Evolutionary conservation across 2,888 invertebrate species (phyloP).

Genomic region (Nemoura dubitans): DNA sequence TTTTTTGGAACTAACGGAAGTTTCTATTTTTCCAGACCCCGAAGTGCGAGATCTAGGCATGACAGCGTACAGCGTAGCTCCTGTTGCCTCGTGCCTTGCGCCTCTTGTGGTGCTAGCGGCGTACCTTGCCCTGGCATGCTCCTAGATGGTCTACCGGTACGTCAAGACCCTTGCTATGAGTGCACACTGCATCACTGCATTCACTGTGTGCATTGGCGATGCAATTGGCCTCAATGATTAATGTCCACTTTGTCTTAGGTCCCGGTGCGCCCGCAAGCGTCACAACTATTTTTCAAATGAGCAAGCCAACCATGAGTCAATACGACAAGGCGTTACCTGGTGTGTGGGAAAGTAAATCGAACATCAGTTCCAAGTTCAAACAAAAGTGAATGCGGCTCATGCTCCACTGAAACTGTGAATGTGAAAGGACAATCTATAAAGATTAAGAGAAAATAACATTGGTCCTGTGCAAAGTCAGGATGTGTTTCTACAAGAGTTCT

Average conservation of each 20-base stretch:
- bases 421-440: background rate
- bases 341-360: background rate
- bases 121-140: slow-evolving; percentile 41
- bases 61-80: slow-evolving; percentile 48
- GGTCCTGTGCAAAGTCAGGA: background rate
- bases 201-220: too few species aligned
- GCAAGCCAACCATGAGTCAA: background rate
- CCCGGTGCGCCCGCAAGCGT: too few species aligned
- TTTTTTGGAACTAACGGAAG: background rate
- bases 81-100: slow-evolving; percentile 32
- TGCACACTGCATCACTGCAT: too few species aligned
- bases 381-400: background rate
- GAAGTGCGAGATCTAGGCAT: slow-evolving; percentile 51
- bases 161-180: background rate
- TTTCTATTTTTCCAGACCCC: slow-evolving; percentile 48
- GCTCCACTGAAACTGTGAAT: background rate
- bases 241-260: too few species aligned
- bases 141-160: slow-evolving; percentile 42
- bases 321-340: background rate
- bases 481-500: background rate
- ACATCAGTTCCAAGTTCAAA: background rate
- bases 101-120: slow-evolving; percentile 32
- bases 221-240: too few species aligned
- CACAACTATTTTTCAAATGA: background rate
- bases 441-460: background rate